Conservation (phyloP, 1,140 invertebrate genomes). For the Drosophila funebris region DNA sequence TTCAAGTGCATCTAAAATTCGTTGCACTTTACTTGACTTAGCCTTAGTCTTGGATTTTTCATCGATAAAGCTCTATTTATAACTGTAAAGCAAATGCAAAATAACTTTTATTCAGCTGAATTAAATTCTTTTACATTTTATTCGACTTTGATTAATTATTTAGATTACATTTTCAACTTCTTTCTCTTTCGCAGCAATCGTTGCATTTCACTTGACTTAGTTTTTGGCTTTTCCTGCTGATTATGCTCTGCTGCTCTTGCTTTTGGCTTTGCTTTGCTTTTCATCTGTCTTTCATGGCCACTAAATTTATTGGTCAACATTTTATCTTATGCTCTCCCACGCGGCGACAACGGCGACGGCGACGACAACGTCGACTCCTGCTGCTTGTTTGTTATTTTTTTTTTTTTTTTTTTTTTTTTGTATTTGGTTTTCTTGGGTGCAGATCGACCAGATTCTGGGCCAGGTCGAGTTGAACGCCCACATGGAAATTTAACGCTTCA, state of each 20-base stretch:
- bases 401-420: constrained; percentile 31
- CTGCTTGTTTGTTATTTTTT: constrained; percentile 55
- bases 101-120: no score
- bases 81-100: no score
- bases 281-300: constrained; percentile 64
- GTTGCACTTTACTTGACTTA: constrained; percentile 5
- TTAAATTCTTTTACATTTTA: no score
- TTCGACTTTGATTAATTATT: no score
- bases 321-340: constrained; percentile 58
- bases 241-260: constrained; percentile 40
- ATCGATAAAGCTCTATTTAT: no score
- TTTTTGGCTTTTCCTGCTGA: constrained; percentile 38
- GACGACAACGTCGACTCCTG: constrained; percentile 47
- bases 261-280: constrained; percentile 35
- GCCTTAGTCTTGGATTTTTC: not conserved
- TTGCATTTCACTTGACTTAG: not conserved
- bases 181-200: no score
- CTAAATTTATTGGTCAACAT: constrained; percentile 79
- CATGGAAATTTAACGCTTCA: constrained; percentile 77
- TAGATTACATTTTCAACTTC: no score
- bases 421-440: no score
- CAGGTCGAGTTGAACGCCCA: constrained; percentile 44
- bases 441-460: not conserved
- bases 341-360: constrained; percentile 43
- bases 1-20: constrained; percentile 44